Evolutionary conservation across 2,113 vertebrate species (phyloP).

Genomic region (Regulus satrapa): DNA sequence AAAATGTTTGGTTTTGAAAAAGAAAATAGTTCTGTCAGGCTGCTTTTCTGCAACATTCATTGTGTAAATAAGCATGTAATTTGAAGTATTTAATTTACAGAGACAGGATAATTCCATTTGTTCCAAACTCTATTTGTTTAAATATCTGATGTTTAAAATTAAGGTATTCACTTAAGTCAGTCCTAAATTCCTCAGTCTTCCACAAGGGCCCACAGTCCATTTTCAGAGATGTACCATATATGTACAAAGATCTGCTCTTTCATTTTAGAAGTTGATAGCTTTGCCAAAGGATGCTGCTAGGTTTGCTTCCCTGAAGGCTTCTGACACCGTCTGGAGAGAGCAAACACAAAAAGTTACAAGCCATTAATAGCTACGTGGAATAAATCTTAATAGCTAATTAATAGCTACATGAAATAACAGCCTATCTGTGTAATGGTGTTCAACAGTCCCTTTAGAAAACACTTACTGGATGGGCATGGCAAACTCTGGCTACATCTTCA

Average conservation of each 20-base stretch:
- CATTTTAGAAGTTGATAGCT: constrained; percentile 93
- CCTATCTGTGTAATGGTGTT: neutral
- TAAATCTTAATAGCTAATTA: too few relatives aligned
- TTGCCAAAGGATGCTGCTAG: constrained; percentile 95
- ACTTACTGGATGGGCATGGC: constrained; percentile 95
- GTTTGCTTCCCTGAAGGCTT: constrained; percentile 99
- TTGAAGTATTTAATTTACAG: constrained; percentile 60
- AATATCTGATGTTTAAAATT: constrained; percentile 49
- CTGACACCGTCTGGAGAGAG: constrained; percentile 89
- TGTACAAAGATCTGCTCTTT: constrained; percentile 31
- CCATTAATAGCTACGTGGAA: neutral
- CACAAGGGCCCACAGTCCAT: constrained; percentile 28
- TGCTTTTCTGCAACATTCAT: constrained; percentile 45
- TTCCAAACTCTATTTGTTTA: constrained; percentile 57
- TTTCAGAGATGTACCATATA: constrained; percentile 29
- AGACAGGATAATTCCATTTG: constrained; percentile 47
- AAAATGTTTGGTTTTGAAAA: neutral
- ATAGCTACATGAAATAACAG: neutral
- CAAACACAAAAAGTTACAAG: constrained; percentile 15
- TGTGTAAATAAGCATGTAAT: constrained; percentile 32
- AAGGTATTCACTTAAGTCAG: constrained; percentile 55
- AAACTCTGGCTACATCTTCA: constrained; percentile 94
- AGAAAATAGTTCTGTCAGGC: neutral
- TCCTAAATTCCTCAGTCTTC: constrained; percentile 59
- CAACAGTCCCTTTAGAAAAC: neutral